phyloP scores from a whole-genome alignment of 2,888 invertebrate species.

The Apocheima hispidaria region DNA sequence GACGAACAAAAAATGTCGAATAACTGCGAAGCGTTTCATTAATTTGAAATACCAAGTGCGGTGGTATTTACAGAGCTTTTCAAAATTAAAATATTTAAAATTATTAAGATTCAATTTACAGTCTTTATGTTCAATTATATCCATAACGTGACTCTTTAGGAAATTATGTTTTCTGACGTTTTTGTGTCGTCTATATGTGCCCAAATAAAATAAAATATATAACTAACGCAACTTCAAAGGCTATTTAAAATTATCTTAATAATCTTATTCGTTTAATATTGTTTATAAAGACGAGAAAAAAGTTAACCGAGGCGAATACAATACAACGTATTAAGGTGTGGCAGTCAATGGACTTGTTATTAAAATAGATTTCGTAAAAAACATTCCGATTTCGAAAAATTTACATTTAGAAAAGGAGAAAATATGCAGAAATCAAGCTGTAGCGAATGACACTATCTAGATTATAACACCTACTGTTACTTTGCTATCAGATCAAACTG shows the following conservation, averaged over 20 bases:
- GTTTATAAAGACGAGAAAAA: slow-evolving; percentile 5
- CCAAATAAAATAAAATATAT: too few relatives aligned
- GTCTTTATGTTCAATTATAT: too few relatives aligned
- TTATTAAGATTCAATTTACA: too few relatives aligned
- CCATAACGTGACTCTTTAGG: too few relatives aligned
- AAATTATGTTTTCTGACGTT: too few relatives aligned
- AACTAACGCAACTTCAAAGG: too few relatives aligned
- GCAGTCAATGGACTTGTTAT: slow-evolving; percentile 1
- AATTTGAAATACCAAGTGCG: too few relatives aligned
- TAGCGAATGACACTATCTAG: slow-evolving; percentile 45
- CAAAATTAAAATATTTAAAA: too few relatives aligned
- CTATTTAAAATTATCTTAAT: background rate
- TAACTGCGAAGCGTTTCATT: too few relatives aligned
- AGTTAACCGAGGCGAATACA: slow-evolving; percentile 15
- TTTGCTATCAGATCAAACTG: slow-evolving; percentile 46
- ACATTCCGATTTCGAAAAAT: slow-evolving; percentile 33
- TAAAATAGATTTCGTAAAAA: slow-evolving; percentile 24
- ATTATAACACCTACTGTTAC: slow-evolving; percentile 43
- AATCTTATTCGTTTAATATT: background rate
- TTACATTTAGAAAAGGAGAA: slow-evolving; percentile 37
- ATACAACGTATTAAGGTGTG: slow-evolving; percentile 17
- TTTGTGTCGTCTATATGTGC: too few relatives aligned
- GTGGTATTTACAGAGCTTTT: too few relatives aligned
- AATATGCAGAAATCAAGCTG: slow-evolving; percentile 51
- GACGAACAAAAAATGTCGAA: too few relatives aligned